These are phyloP conservation scores for Champsocephalus esox DNA, from an alignment of 2,797 vertebrate genomes.

Conservation along the genomic window DNA sequence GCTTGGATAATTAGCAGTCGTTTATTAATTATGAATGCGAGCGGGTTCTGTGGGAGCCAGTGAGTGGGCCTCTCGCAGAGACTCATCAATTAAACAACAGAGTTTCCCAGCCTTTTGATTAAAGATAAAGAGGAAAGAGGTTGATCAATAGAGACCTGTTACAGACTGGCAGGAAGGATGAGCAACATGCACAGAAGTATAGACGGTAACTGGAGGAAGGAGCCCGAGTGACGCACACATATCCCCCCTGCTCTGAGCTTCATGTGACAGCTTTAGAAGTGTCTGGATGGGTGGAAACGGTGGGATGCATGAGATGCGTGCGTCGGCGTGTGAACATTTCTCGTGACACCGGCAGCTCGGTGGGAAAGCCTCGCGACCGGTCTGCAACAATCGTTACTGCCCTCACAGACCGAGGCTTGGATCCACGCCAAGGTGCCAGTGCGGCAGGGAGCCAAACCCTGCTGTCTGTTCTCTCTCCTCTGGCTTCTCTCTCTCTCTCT, in stretches of 20 bases:
- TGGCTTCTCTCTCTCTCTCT: conserved; percentile 10
- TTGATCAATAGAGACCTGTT: conserved; percentile 84
- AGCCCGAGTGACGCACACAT: conserved; percentile 9
- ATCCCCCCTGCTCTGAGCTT: conserved; percentile 22
- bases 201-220: conserved; percentile 32
- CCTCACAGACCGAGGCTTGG: conserved; percentile 64
- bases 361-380: conserved; percentile 65
- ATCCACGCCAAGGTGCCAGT: conserved; percentile 53
- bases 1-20: conserved; percentile 82
- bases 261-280: conserved; percentile 38
- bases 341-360: conserved; percentile 54
- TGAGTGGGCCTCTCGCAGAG: conserved; percentile 78
- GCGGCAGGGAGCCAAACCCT: conserved; percentile 41
- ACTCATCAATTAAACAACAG: conserved; percentile 89
- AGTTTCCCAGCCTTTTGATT: conserved; percentile 87
- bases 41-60: conserved; percentile 80
- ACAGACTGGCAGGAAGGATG: conserved; percentile 66
- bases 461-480: conserved; percentile 53
- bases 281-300: conserved; percentile 22
- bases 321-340: conserved; percentile 47
- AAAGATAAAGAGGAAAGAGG: conserved; percentile 87
- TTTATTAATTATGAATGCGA: conserved; percentile 86
- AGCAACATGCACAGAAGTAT: conserved; percentile 51
- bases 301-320: conserved; percentile 23
- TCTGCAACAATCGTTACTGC: conserved; percentile 62